Conservation (phyloP, 2,797 vertebrate species). For the Microcaecilia unicolor region DNA sequence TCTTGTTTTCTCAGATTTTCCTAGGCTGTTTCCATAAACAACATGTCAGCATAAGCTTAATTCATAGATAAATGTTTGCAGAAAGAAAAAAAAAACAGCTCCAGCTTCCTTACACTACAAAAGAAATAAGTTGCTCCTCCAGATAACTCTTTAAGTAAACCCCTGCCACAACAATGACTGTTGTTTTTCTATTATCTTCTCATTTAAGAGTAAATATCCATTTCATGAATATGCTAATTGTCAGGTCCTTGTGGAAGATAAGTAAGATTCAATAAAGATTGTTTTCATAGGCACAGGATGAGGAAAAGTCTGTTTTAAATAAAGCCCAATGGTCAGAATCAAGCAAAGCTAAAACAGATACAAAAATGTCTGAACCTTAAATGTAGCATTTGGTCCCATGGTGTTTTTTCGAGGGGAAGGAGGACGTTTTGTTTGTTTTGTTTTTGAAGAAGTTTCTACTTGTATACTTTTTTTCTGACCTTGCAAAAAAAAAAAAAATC, state of each 20-base stretch:
- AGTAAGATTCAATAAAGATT: too few relatives aligned
- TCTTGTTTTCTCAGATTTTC: too few relatives aligned
- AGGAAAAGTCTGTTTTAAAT: slow-evolving; percentile 39
- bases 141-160: slow-evolving; percentile 57
- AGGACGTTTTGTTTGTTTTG: too few relatives aligned
- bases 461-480: not conserved
- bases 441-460: too few relatives aligned
- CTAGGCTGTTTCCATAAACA: slow-evolving; percentile 3
- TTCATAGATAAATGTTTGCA: slow-evolving; percentile 30
- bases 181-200: slow-evolving; percentile 67
- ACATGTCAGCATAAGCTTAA: slow-evolving; percentile 31
- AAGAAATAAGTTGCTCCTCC: slow-evolving; percentile 58
- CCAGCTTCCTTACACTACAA: slow-evolving; percentile 41
- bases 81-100: slow-evolving; percentile 9
- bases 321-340: slow-evolving; percentile 20
- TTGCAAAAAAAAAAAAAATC: not conserved
- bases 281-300: slow-evolving; percentile 24
- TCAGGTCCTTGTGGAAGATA: slow-evolving; percentile 51
- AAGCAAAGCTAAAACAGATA: not conserved
- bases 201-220: slow-evolving; percentile 61
- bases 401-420: not conserved
- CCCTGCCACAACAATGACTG: slow-evolving; percentile 69
- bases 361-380: slow-evolving; percentile 2
- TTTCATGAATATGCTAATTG: slow-evolving; percentile 73
- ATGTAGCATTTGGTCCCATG: slow-evolving; percentile 4